Evolutionary conservation across 1,140 invertebrate genomes (phyloP).

Genomic region (Globodera rostochiensis): DNA sequence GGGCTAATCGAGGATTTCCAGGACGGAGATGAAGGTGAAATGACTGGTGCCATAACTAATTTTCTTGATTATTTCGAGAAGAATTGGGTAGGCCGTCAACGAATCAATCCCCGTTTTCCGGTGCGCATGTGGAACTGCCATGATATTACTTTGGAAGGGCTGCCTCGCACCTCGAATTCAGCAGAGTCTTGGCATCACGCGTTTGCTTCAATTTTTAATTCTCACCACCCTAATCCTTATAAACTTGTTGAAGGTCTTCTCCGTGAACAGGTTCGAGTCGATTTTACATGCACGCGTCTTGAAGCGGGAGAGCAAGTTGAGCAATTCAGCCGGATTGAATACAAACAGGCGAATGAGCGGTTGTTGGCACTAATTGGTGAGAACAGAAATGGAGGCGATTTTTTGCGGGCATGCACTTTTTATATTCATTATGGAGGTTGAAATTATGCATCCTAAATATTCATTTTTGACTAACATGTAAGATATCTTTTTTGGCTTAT

Average conservation of each 20-base stretch:
- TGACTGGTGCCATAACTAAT: background rate
- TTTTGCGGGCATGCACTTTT: background rate
- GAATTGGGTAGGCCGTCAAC: background rate
- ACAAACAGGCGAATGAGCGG: background rate
- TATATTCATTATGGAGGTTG: no score
- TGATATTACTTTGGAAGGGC: background rate
- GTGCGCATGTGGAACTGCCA: background rate
- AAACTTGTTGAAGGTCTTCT: background rate
- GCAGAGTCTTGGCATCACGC: background rate
- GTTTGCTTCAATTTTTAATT: background rate
- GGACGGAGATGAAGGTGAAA: background rate
- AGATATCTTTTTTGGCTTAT: no score
- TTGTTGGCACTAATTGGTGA: background rate
- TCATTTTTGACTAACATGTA: no score
- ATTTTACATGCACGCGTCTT: background rate
- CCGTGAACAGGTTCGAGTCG: background rate
- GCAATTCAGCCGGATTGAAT: background rate
- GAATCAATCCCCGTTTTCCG: background rate
- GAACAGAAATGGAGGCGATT: background rate
- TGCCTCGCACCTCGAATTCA: conserved; percentile 8
- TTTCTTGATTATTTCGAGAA: background rate
- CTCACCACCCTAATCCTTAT: background rate
- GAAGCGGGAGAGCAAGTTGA: background rate
- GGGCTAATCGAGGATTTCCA: background rate
- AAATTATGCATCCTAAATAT: no score